Conservation (phyloP, 2,888 invertebrate species). For the Drosophila macrothrix region DNA sequence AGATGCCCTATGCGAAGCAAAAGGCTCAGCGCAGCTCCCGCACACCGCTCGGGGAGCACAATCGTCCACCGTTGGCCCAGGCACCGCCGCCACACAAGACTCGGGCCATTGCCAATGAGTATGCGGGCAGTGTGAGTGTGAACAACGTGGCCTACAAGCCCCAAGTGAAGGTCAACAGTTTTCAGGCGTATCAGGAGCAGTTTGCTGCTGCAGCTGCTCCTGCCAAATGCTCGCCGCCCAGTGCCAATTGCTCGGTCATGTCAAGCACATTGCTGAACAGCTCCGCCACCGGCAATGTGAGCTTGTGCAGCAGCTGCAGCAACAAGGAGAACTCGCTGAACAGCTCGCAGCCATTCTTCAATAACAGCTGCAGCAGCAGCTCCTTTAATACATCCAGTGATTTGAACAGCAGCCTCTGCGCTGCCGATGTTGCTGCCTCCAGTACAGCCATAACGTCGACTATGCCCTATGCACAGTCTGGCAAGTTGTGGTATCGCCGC, state of each 20-base stretch:
- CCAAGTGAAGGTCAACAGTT: slow-evolving; percentile 46
- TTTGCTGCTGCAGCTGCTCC: slow-evolving; percentile 13
- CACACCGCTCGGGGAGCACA: slow-evolving; percentile 68
- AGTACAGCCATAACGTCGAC: slow-evolving; percentile 48
- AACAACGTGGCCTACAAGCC: slow-evolving; percentile 37
- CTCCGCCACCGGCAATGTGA: slow-evolving; percentile 54
- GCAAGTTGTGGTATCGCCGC: slow-evolving; percentile 82
- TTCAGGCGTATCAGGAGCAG: slow-evolving; percentile 48
- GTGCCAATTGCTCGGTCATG: slow-evolving; percentile 61
- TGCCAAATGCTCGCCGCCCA: slow-evolving; percentile 47
- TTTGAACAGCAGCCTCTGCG: slow-evolving; percentile 69
- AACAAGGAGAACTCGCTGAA: slow-evolving; percentile 82
- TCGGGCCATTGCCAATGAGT: slow-evolving; percentile 69
- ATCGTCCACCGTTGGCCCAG: slow-evolving; percentile 54
- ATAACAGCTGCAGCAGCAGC: slow-evolving; percentile 53
- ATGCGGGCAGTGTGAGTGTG: slow-evolving; percentile 12
- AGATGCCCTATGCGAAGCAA: slow-evolving; percentile 66
- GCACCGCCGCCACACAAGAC: slow-evolving; percentile 72
- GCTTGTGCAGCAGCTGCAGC: slow-evolving; percentile 57
- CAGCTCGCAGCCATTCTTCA: slow-evolving; percentile 69
- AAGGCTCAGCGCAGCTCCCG: slow-evolving; percentile 63
- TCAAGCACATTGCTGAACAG: slow-evolving; percentile 74
- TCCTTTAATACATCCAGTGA: slow-evolving; percentile 76
- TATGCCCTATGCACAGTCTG: slow-evolving; percentile 30
- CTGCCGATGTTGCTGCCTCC: slow-evolving; percentile 53